Evolutionary conservation across 2,888 invertebrate genomes (phyloP).

Genomic region (Lingula anatina): DNA sequence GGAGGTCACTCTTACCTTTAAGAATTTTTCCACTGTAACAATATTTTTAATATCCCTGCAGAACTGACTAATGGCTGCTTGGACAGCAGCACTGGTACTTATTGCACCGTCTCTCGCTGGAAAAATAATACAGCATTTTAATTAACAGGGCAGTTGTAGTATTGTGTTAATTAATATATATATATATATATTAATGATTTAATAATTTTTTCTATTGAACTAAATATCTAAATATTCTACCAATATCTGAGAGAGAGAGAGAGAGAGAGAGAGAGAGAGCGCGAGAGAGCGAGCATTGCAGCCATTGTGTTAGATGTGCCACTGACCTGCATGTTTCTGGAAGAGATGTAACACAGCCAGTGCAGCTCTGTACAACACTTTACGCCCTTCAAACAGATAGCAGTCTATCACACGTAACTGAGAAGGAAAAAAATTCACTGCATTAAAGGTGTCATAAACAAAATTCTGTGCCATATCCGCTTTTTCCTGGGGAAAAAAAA

Average conservation of each 20-base stretch:
- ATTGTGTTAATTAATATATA: too few species aligned
- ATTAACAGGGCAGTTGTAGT: not conserved
- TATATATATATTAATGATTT: too few species aligned
- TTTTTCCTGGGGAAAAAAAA: too few species aligned
- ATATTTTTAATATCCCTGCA: conserved; percentile 40
- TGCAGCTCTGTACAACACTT: conserved; percentile 88
- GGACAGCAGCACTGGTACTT: not conserved
- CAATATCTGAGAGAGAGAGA: too few species aligned
- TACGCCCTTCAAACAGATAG: conserved; percentile 95
- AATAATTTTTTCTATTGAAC: too few species aligned
- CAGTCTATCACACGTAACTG: conserved; percentile 92
- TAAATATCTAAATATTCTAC: too few species aligned
- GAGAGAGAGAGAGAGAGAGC: not conserved
- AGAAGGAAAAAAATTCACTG: conserved; percentile 13
- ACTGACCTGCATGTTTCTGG: conserved; percentile 62
- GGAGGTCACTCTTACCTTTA: conserved; percentile 46
- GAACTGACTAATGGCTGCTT: conserved; percentile 25
- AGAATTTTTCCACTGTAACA: conserved; percentile 29
- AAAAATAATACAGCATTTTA: not conserved
- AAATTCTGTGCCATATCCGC: too few species aligned
- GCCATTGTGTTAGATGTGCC: not conserved
- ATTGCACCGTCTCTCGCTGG: too few species aligned
- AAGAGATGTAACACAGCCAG: conserved; percentile 89
- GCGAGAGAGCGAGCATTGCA: not conserved
- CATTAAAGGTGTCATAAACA: too few species aligned